A percentile compares a stretch with the other conserved stretches of the same genome.
These are phyloP conservation scores for Danionella cerebrum DNA, from an alignment of 2,113 vertebrate species.

Conservation along the genomic window DNA sequence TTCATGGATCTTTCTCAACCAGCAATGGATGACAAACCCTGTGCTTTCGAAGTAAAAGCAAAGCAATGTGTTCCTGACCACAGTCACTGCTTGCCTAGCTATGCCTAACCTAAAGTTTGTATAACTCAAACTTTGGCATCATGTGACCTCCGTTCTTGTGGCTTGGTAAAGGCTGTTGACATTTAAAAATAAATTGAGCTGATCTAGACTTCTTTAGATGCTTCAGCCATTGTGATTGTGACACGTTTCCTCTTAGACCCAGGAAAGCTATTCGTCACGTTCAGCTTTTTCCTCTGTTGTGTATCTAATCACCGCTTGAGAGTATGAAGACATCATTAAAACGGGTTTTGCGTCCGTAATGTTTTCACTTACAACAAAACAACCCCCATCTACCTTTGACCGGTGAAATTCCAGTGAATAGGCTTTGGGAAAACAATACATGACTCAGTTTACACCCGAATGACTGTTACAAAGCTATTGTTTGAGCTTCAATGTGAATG, in stretches of 20 bases:
- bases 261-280: neutral
- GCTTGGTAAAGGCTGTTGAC: neutral
- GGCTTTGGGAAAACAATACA: slow-evolving; percentile 7
- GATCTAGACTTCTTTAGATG: neutral
- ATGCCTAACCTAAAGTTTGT: slow-evolving; percentile 24
- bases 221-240: neutral
- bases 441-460: slow-evolving; percentile 20
- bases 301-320: neutral
- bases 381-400: neutral
- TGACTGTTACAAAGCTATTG: slow-evolving; percentile 35
- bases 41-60: slow-evolving; percentile 33
- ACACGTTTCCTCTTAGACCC: neutral
- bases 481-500: neutral
- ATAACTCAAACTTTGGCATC: neutral
- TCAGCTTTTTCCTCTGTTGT: neutral
- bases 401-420: neutral
- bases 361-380: neutral
- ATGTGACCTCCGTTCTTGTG: neutral
- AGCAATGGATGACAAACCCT: neutral
- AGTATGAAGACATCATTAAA: neutral
- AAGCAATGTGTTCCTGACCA: slow-evolving; percentile 15
- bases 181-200: too few relatives aligned
- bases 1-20: slow-evolving; percentile 48
- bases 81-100: slow-evolving; percentile 29
- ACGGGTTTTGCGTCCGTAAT: neutral